Base-by-base conservation (phyloP, 2,113 vertebrate species). In the Zosterops lateralis region DNA sequence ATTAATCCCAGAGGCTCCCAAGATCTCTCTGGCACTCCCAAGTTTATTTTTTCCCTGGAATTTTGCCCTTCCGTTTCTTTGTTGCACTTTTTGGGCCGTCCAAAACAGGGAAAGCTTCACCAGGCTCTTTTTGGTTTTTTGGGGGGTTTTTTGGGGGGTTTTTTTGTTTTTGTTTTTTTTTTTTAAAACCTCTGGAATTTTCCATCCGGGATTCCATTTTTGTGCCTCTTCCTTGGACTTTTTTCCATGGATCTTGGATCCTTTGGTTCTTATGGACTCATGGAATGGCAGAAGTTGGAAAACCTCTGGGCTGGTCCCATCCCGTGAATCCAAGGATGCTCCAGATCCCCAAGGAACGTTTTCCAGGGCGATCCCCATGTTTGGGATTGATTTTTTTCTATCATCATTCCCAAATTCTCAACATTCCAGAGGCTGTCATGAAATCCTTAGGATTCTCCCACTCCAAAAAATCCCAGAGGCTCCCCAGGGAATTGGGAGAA, bases 361-460 rank as follows among this genome's bases (percentile, higher is more conserved):
- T n/a, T 2, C 42, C 42, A 9, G n/a, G 18, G 47, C 12, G 2
- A 12, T 29, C 15, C 65, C 13, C 14, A 0, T 4, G 1, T 53
- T 53, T 7, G 19, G 67, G 48, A 51, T 51, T 26, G 3, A 2
- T 70, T 13, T 40, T 7, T 40, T 7, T 28, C 16, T 38, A 1
- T 26, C 17, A 1, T 29, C 4, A 20, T 15, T 68, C 66, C 66
- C 66, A 8, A 36, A 36, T 50, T 50, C 19, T 13, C 45, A 34
- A 45, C 42, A 44, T 44, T 44, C 44, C 17, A 9, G 32, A 48
- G 45, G 65, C 32, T 3, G 7, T 17, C 15, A n/a, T 7, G 65
- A n/a, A 14, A 36, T 50, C 45, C n/a, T 50, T 8, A 25, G 25
- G 66, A 4, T 68, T 14, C 13, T 28, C 65, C 32, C 50, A 7